Evolutionary conservation across 1,140 invertebrate species (phyloP).

Genomic region (Drosophila murphyi): DNA sequence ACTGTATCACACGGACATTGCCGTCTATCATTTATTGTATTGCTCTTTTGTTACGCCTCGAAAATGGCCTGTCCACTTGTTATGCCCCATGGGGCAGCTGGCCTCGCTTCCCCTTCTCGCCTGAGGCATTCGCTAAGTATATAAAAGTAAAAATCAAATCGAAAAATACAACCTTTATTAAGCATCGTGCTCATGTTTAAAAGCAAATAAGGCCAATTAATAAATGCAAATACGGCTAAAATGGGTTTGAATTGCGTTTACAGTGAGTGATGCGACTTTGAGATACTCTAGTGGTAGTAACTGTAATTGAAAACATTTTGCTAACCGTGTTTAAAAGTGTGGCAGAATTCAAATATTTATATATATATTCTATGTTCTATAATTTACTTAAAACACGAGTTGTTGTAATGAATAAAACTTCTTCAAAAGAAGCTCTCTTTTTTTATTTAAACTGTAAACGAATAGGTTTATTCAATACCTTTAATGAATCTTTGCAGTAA

Average conservation of each 20-base stretch:
- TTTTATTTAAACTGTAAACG: too few relatives aligned
- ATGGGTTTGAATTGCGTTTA: neutral
- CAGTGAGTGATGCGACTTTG: neutral
- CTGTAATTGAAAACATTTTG: too few relatives aligned
- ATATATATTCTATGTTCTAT: too few relatives aligned
- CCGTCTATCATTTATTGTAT: constrained; percentile 58
- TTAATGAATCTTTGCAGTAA: too few relatives aligned
- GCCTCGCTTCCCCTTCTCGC: neutral
- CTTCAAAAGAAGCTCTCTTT: too few relatives aligned
- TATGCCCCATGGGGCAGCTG: constrained; percentile 1
- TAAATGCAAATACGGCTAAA: constrained; percentile 63
- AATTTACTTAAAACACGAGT: too few relatives aligned
- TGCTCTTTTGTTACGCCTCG: constrained; percentile 60
- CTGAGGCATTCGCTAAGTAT: constrained; percentile 39
- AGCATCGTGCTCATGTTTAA: constrained; percentile 67
- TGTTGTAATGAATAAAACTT: too few relatives aligned
- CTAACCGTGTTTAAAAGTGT: too few relatives aligned
- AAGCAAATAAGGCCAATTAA: constrained; percentile 79
- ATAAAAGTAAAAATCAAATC: constrained; percentile 33
- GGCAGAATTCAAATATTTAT: too few relatives aligned
- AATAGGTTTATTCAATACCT: too few relatives aligned
- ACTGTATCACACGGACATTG: constrained; percentile 21
- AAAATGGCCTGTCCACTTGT: constrained; percentile 39
- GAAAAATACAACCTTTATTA: constrained; percentile 30
- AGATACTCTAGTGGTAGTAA: constrained; percentile 1